phyloP scores from a whole-genome alignment of 2,888 invertebrate genomes.

The Linnaemya vulpina region DNA sequence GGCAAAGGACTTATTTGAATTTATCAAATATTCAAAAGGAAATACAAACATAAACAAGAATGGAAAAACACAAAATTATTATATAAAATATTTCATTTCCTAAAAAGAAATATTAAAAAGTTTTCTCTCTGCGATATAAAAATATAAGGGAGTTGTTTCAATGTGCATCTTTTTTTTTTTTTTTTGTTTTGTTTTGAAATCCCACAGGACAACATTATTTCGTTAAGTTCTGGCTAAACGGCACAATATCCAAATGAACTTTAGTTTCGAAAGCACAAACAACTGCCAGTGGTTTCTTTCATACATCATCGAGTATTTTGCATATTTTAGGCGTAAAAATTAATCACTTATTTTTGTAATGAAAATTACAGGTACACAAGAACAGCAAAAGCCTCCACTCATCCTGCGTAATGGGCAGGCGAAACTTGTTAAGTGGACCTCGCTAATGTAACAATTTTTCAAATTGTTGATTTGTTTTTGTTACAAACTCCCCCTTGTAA shows the following conservation, averaged over 20 bases:
- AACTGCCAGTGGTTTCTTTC: conserved; percentile 51
- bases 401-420: background rate
- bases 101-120: conserved; percentile 51
- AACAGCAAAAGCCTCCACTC: background rate
- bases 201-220: conserved; percentile 65
- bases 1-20: conserved; percentile 55
- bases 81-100: conserved; percentile 80
- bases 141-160: background rate
- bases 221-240: conserved; percentile 53
- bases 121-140: conserved; percentile 62
- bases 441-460: conserved; percentile 81
- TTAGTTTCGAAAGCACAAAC: background rate
- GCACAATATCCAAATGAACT: conserved; percentile 76
- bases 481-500: background rate
- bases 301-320: conserved; percentile 81
- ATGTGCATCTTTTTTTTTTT: conserved; percentile 20
- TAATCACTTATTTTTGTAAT: conserved; percentile 82
- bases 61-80: conserved; percentile 78
- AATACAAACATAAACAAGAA: conserved; percentile 49
- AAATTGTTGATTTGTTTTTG: conserved; percentile 77
- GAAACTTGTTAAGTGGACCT: conserved; percentile 81
- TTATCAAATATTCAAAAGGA: conserved; percentile 69
- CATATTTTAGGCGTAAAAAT: conserved; percentile 82
- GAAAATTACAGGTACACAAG: conserved; percentile 43
- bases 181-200: conserved; percentile 46